Conservation (phyloP, 2,113 vertebrate species). For the Scalopus aquaticus region DNA sequence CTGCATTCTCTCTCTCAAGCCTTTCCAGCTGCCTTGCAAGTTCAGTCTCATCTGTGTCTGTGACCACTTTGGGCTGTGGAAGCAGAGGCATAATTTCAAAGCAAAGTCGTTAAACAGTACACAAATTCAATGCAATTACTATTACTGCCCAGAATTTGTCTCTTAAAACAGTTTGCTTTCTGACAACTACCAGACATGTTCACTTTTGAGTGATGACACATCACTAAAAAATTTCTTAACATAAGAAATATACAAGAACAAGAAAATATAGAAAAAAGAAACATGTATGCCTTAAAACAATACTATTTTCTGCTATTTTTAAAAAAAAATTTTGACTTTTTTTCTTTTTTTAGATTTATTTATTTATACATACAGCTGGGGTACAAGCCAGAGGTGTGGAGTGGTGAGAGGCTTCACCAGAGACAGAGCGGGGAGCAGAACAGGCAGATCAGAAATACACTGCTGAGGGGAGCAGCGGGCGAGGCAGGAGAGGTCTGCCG, state of each 20-base stretch:
- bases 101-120: not conserved
- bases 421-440: no score
- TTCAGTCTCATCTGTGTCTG: constrained; percentile 98
- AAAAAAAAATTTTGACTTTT: no score
- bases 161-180: constrained; percentile 4
- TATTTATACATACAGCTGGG: no score
- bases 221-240: constrained; percentile 7
- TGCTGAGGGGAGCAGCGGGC: no score
- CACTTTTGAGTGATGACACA: not conserved
- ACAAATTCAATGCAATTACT: constrained; percentile 18
- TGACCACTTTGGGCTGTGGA: constrained; percentile 96
- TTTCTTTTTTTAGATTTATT: no score
- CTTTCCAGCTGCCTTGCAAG: constrained; percentile 96
- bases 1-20: constrained; percentile 96
- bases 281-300: not conserved
- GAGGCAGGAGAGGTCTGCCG: no score
- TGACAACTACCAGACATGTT: not conserved
- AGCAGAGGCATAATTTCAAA: constrained; percentile 63
- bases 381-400: no score
- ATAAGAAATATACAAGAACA: not conserved
- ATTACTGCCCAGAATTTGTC: not conserved
- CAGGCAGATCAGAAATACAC: no score
- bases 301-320: not conserved
- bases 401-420: no score
- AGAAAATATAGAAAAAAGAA: not conserved